A percentile compares a stretch with the other conserved stretches of the same genome.
phyloP scores from a whole-genome alignment of 1,140 invertebrate species.

The Sinella curviseta region DNA sequence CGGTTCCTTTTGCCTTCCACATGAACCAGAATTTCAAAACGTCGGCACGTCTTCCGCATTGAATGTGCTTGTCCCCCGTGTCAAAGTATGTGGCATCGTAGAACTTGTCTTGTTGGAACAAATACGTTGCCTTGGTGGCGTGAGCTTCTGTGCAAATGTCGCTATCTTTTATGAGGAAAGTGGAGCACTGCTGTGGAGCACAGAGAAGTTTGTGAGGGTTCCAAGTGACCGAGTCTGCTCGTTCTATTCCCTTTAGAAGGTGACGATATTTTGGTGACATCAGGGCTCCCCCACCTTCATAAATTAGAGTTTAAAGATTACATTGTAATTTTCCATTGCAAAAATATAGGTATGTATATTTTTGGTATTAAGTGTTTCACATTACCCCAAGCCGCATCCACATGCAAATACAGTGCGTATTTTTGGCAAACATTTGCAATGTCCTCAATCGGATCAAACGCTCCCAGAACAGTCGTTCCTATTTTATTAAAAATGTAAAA shows the following conservation, averaged over 20 bases:
- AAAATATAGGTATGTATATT: no score
- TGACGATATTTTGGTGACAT: conserved; percentile 77
- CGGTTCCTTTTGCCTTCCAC: conserved; percentile 92
- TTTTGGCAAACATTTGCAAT: conserved; percentile 80
- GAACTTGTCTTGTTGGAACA: conserved; percentile 95
- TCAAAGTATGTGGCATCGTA: conserved; percentile 84
- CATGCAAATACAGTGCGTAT: conserved; percentile 88
- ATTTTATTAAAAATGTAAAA: neutral
- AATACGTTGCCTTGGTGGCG: conserved; percentile 69
- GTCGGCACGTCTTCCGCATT: conserved; percentile 89
- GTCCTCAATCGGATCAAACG: conserved; percentile 81
- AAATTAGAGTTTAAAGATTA: neutral
- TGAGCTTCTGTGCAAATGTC: conserved; percentile 49
- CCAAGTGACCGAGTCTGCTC: conserved; percentile 90
- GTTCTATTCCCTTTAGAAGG: conserved; percentile 71
- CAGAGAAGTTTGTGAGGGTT: conserved; percentile 90
- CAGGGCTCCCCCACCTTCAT: conserved; percentile 72
- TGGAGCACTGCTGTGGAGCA: conserved; percentile 86
- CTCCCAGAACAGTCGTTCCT: conserved; percentile 67
- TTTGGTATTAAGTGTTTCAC: neutral
- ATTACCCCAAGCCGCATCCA: conserved; percentile 86
- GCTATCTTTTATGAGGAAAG: conserved; percentile 67
- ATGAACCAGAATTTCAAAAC: conserved; percentile 96
- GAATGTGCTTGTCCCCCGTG: conserved; percentile 90
- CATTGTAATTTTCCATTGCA: neutral